phyloP scores from a whole-genome alignment of 1,140 invertebrate genomes.

The Calliphora vicina region DNA sequence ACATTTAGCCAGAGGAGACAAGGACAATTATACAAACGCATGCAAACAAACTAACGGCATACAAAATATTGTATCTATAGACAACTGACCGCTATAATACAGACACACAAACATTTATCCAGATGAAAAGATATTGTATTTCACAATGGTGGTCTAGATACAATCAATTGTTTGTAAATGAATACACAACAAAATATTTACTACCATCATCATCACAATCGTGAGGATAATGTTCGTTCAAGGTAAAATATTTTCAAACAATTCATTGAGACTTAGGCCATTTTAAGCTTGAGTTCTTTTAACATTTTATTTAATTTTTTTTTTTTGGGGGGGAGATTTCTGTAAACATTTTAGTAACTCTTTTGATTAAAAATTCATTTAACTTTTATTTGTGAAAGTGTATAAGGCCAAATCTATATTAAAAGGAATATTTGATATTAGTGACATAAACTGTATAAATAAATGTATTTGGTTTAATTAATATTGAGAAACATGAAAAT shows the following conservation, averaged over 20 bases:
- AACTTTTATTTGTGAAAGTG: neutral
- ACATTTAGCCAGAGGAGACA: neutral
- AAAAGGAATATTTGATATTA: too few relatives aligned
- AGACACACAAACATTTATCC: neutral
- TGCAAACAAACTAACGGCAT: neutral
- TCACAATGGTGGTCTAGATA: neutral
- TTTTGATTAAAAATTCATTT: neutral
- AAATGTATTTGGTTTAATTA: too few relatives aligned
- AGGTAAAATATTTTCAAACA: neutral
- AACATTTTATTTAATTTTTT: too few relatives aligned
- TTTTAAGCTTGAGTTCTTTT: neutral
- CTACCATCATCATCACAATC: neutral
- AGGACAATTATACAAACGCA: neutral
- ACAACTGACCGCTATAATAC: neutral
- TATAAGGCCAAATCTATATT: neutral
- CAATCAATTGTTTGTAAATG: neutral
- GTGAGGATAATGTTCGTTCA: neutral
- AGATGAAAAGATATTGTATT: neutral
- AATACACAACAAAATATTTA: neutral
- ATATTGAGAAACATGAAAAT: too few relatives aligned
- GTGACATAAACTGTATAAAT: too few relatives aligned
- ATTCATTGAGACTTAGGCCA: neutral
- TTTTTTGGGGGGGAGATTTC: too few relatives aligned
- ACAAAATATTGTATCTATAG: too few relatives aligned
- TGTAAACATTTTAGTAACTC: neutral